phyloP scores from a whole-genome alignment of 1,140 invertebrate species.

The Magallana ariakensis region DNA sequence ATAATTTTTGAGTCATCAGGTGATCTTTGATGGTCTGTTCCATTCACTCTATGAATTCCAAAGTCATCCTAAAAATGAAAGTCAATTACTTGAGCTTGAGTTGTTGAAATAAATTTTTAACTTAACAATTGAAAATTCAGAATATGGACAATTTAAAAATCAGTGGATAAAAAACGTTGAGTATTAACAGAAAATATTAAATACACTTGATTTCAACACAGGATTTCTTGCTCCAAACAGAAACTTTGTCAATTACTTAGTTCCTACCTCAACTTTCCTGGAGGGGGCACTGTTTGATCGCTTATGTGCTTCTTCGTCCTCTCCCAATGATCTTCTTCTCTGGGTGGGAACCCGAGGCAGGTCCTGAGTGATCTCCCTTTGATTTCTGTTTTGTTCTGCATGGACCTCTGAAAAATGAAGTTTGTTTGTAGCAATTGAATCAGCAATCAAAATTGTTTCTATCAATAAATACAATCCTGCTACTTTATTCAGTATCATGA shows the following conservation, averaged over 20 bases:
- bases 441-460: neutral
- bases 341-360: slow-evolving; percentile 58
- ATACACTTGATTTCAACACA: too few species aligned
- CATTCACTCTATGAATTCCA: slow-evolving; percentile 53
- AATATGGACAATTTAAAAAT: too few species aligned
- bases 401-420: neutral
- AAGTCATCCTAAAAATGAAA: slow-evolving; percentile 46
- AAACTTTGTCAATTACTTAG: too few species aligned
- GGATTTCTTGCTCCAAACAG: too few species aligned
- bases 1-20: slow-evolving; percentile 34
- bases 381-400: slow-evolving; percentile 6
- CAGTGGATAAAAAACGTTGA: too few species aligned
- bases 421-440: too few species aligned
- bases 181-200: too few species aligned
- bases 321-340: slow-evolving; percentile 54
- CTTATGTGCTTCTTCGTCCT: slow-evolving; percentile 53
- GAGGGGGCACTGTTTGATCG: slow-evolving; percentile 62
- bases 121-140: too few species aligned
- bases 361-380: slow-evolving; percentile 8
- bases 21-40: slow-evolving; percentile 40
- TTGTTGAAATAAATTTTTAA: neutral
- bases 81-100: neutral
- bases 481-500: neutral
- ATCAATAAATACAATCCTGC: neutral
- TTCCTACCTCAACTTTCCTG: slow-evolving; percentile 55